These are phyloP conservation scores for Chrysemys picta DNA, from an alignment of 2,113 vertebrate species.

Conservation along the genomic window DNA sequence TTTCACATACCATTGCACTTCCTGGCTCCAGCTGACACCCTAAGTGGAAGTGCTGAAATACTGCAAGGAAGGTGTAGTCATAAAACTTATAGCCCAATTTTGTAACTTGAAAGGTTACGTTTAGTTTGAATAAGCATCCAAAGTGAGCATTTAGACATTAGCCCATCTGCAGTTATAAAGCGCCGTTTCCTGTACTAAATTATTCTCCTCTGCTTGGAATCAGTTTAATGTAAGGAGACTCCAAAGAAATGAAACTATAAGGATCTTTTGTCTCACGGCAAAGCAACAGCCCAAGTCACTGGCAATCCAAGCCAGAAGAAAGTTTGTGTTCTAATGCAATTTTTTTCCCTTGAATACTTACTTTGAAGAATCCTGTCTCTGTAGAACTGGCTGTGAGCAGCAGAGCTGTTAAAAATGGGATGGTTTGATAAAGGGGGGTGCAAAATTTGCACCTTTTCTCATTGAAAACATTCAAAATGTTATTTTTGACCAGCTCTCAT, in stretches of 20 bases:
- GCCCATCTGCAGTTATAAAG: neutral
- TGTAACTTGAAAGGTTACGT: neutral
- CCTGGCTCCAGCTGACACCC: neutral
- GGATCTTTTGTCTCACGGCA: neutral
- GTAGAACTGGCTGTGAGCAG: neutral
- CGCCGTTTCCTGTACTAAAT: neutral
- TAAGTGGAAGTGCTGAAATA: neutral
- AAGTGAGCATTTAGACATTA: neutral
- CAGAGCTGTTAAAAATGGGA: neutral
- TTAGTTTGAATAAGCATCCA: neutral
- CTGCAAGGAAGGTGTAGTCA: neutral
- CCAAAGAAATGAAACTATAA: neutral
- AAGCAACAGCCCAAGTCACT: neutral
- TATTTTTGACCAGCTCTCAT: neutral
- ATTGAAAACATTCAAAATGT: neutral
- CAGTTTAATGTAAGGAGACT: neutral
- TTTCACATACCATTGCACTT: neutral
- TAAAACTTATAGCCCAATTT: neutral
- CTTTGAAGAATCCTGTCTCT: neutral
- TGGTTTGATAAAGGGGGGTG: neutral
- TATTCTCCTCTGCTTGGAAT: neutral
- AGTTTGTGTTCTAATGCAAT: neutral
- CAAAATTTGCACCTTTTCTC: neutral
- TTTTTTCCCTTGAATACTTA: neutral
- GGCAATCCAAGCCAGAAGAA: neutral